Evolutionary conservation across 30 jellyfish, hydroid and myxozoan genomes (phyloP).

Genomic region (Chrysaora quinquecirrha): DNA sequence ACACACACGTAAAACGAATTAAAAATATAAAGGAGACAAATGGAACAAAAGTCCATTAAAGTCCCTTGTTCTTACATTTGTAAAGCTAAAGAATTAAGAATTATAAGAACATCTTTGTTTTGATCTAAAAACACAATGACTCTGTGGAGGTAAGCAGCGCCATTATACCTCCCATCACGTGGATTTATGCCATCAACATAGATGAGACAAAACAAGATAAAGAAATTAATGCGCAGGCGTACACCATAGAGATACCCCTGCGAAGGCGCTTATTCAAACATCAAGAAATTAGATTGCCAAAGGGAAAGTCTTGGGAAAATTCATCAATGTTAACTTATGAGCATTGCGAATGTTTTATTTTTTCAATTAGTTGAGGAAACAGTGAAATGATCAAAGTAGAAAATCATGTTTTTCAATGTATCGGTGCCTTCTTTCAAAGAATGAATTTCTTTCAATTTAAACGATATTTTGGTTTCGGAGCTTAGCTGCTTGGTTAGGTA

Average conservation of each 20-base stretch:
- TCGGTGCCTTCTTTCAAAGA: neutral
- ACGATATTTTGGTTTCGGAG: conserved; percentile 67
- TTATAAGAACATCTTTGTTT: conserved; percentile 20
- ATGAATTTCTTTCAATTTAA: conserved; percentile 1
- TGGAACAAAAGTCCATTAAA: neutral
- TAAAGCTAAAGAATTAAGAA: neutral
- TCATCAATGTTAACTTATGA: too few species aligned
- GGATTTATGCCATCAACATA: conserved; percentile 6
- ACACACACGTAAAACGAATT: neutral
- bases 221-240: too few species aligned
- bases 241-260: too few species aligned
- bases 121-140: conserved; percentile 43
- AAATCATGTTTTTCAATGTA: too few species aligned
- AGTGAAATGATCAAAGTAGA: too few species aligned
- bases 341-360: too few species aligned
- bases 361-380: too few species aligned
- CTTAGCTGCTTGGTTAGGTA: conserved; percentile 53
- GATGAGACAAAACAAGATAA: conserved; percentile 28
- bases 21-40: neutral
- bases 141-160: conserved; percentile 43
- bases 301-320: too few species aligned
- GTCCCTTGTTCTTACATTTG: neutral
- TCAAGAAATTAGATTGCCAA: too few species aligned
- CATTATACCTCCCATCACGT: conserved; percentile 58
- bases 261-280: too few species aligned